Evolutionary conservation across 2,888 invertebrate species (phyloP), one percentile per base, ranked within the genome.

Genomic region (Sinohyriopsis cumingii): DNA sequence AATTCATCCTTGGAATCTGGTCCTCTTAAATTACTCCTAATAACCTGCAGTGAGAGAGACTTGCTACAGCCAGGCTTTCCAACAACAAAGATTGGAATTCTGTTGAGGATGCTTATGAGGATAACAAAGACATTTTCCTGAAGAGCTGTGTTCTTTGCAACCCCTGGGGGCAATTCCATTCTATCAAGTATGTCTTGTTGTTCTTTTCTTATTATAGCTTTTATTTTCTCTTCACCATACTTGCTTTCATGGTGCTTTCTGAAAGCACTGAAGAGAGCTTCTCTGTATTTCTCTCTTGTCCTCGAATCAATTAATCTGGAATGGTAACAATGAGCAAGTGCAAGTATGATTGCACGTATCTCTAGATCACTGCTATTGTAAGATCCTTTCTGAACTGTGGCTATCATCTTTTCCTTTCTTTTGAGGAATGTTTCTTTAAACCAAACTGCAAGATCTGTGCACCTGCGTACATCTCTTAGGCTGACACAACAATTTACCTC

Each of bases 11-110:
- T 73, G 1, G 84, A 82, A 67, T 82, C 82, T 68, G 76, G 77
- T 24, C 84, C 84, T 53, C 82, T 65, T 15, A 84, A 65, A 62
- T 83, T 84, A 55, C 76, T 82, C 68, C 76, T 72, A 15, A 84
- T 79, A 5, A 83, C 57, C 59, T 83, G 82, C 71, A 84, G 75
- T 54, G 84, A 81, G n/a, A 84, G 59, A 12, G 84, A 84, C 61
- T 84, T 84, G 67, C 82, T 82, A 62, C 82, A 84, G 2, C 84
- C 84, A 18, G 84, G 83, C 69, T 84, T 82, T 19, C 84, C 84
- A 56, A 84, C 82, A 5, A 84, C 68, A 71, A 84, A 84, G 7
- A 84, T 73, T 18, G 84, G 84, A 33, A 83, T 79, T 65, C 57
- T 74, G 59, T 80, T 83, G 54, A 82, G 68, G 54, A 84, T 82